phyloP scores from a whole-genome alignment of 2,113 vertebrate genomes.

The Salvelinus sp. region DNA sequence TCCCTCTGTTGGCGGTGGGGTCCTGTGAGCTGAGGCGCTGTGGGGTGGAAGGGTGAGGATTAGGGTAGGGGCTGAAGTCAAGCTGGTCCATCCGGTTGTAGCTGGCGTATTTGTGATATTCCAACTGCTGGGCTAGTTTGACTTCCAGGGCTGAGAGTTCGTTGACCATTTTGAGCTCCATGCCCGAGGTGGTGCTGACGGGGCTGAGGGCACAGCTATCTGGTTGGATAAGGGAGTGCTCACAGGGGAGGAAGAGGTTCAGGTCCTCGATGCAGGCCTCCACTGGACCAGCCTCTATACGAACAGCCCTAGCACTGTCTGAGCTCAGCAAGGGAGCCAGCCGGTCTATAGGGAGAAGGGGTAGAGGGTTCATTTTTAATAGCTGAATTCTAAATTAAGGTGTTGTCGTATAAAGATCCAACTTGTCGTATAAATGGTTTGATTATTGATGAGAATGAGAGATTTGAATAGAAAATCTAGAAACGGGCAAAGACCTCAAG shows the following conservation, averaged over 20 bases:
- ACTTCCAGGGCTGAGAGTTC: conserved; percentile 49
- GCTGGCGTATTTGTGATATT: conserved; percentile 81
- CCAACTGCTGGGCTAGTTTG: conserved; percentile 82
- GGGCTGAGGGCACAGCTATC: conserved; percentile 15
- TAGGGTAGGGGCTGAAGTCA: neutral
- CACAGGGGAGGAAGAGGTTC: neutral
- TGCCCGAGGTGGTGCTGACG: neutral
- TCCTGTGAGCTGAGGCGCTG: conserved; percentile 28
- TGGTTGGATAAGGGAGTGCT: conserved; percentile 36
- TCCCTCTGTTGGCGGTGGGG: conserved; percentile 25
- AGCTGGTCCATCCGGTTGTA: conserved; percentile 66
- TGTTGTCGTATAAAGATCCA: too few relatives aligned
- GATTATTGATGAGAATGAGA: too few relatives aligned
- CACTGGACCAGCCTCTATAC: conserved; percentile 57
- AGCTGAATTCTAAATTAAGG: too few relatives aligned
- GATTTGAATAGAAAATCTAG: too few relatives aligned
- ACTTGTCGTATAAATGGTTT: too few relatives aligned
- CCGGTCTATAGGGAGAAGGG: conserved; percentile 65
- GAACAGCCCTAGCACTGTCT: conserved; percentile 46
- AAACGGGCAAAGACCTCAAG: too few relatives aligned
- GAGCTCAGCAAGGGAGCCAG: conserved; percentile 84
- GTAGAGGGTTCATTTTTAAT: too few relatives aligned
- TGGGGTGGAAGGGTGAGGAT: conserved; percentile 6
- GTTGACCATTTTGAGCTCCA: conserved; percentile 36
- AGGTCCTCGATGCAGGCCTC: conserved; percentile 79